Percentiles rank a stretch among this genome's conserved stretches.
Conservation (phyloP, 2,113 vertebrate species). For the Cynocephalus volans region DNA sequence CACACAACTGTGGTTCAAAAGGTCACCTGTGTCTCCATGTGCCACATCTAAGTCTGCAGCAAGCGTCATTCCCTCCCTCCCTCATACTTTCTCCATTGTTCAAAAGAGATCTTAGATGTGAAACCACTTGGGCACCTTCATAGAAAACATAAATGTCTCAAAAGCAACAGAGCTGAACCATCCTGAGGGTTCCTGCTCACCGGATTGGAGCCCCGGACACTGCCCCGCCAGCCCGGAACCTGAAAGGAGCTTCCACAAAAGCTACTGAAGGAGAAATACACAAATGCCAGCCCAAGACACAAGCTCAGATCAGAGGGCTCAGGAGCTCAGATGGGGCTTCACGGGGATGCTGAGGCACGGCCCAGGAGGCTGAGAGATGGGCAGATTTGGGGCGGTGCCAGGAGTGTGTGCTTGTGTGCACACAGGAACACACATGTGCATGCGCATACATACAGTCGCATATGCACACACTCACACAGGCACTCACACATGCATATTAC, state of each 20-base stretch:
- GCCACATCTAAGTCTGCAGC: neutral
- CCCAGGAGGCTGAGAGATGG: rapidly evolving
- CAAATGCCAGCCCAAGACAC: rapidly evolving
- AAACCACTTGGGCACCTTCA: neutral
- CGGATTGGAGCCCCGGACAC: rapidly evolving
- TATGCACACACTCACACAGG: neutral
- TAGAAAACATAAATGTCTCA: rapidly evolving
- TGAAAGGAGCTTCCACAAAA: rapidly evolving
- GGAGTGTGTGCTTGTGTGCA: too few relatives aligned
- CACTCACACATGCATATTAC: rapidly evolving
- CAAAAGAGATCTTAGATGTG: neutral
- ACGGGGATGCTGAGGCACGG: neutral
- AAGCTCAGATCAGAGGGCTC: too few relatives aligned
- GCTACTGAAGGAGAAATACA: neutral
- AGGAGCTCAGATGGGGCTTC: neutral
- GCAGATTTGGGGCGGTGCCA: too few relatives aligned
- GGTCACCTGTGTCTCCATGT: neutral
- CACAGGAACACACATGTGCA: too few relatives aligned
- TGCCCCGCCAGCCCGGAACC: neutral
- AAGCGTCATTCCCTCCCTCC: neutral
- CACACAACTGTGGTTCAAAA: neutral
- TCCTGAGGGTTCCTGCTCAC: neutral
- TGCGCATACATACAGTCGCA: neutral
- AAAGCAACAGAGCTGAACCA: neutral
- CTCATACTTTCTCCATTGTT: neutral